Percentiles rank a stretch among this genome's conserved stretches.
phyloP scores from a whole-genome alignment of 1,140 invertebrate genomes.

The Eurosta solidaginis region DNA sequence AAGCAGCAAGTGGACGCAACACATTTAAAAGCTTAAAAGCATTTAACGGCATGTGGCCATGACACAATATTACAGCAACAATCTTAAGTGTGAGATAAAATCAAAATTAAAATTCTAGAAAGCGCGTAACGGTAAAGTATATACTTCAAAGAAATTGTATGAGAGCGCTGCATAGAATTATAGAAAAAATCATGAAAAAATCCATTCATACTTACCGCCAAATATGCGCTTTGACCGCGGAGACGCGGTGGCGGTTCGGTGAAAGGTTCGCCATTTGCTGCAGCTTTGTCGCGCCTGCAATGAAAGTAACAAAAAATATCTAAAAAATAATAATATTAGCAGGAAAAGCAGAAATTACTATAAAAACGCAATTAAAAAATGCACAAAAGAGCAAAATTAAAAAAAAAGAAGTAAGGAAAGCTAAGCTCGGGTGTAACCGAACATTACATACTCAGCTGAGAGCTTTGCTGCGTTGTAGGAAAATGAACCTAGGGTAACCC shows the following conservation, averaged over 20 bases:
- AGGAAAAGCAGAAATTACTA: neutral
- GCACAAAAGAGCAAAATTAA: neutral
- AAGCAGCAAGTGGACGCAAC: neutral
- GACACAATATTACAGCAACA: neutral
- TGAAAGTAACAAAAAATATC: neutral
- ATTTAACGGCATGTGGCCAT: constrained; percentile 13
- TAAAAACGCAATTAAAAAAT: neutral
- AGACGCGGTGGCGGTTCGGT: constrained; percentile 33
- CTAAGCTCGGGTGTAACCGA: no score
- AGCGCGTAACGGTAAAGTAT: neutral
- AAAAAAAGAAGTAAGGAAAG: neutral
- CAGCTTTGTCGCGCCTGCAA: constrained; percentile 34
- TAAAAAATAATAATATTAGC: neutral
- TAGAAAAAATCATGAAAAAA: constrained; percentile 13
- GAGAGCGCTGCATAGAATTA: neutral
- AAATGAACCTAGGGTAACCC: no score
- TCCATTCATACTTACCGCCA: constrained; percentile 36
- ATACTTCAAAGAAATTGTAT: neutral
- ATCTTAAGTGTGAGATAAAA: neutral
- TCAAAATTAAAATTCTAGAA: constrained; percentile 10
- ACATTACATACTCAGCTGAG: no score
- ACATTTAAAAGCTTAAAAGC: constrained; percentile 23
- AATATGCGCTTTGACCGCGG: constrained; percentile 37
- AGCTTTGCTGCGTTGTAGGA: no score
- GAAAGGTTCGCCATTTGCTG: constrained; percentile 36